Conservation (phyloP, 2,888 invertebrate species). For the Napeogenes sylphis region DNA sequence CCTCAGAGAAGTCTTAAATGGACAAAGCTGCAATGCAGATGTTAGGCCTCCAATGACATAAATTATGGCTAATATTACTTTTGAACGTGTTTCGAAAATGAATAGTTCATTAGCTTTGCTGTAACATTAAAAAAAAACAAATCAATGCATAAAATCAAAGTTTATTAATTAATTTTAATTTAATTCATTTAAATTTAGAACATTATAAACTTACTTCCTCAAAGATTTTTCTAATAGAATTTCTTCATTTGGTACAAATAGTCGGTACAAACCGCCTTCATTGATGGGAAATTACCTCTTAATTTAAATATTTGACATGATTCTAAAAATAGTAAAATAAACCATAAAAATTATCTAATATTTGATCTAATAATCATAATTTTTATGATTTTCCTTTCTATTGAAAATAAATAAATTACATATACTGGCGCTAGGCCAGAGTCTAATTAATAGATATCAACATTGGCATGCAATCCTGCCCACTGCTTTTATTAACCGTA, state of each 20-base stretch:
- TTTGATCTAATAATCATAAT: too few species aligned
- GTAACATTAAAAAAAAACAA: neutral
- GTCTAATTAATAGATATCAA: slow-evolving; percentile 21
- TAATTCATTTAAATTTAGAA: too few species aligned
- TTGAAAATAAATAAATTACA: slow-evolving; percentile 6
- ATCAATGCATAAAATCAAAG: too few species aligned
- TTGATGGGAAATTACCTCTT: neutral
- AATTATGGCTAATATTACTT: slow-evolving; percentile 27
- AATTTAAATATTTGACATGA: neutral
- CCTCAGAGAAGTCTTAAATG: slow-evolving; percentile 22
- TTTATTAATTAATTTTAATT: too few species aligned
- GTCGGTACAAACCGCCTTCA: too few species aligned
- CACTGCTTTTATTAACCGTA: slow-evolving; percentile 2
- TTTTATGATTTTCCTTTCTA: too few species aligned
- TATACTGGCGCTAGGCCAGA: slow-evolving; percentile 18
- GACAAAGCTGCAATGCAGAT: slow-evolving; percentile 33
- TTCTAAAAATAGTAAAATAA: neutral
- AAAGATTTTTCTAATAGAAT: too few species aligned
- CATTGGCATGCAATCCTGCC: slow-evolving; percentile 10
- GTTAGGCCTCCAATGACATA: slow-evolving; percentile 25
- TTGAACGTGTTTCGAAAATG: slow-evolving; percentile 24
- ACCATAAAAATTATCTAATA: neutral
- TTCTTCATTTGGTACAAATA: too few species aligned
- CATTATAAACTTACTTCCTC: too few species aligned
- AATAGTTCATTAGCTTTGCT: neutral